phyloP scores from a whole-genome alignment of 2,797 vertebrate genomes.

The Myotis findleyi region DNA sequence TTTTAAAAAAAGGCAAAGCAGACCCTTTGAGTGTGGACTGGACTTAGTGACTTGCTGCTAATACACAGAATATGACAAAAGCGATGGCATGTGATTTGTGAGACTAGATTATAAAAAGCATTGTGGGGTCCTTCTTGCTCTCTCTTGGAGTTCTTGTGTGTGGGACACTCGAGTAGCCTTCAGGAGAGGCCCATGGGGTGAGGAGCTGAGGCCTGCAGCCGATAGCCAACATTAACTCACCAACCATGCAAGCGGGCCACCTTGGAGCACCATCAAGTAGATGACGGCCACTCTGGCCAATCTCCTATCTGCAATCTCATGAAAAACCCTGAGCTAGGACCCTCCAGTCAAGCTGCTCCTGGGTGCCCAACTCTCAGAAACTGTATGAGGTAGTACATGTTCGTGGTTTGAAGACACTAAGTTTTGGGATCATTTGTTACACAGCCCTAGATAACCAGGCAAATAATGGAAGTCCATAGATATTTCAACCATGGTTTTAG shows the following conservation, averaged over 20 bases:
- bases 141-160: neutral
- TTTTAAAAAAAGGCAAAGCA: neutral
- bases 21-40: neutral
- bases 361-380: neutral
- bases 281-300: rapidly evolving
- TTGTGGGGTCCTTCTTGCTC: neutral
- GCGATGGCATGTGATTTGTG: neutral
- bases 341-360: neutral
- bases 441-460: neutral
- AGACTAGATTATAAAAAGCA: neutral
- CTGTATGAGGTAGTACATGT: neutral
- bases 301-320: neutral
- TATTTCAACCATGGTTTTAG: neutral
- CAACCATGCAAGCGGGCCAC: neutral
- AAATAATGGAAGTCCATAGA: neutral
- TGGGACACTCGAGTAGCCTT: neutral
- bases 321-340: neutral
- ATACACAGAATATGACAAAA: neutral
- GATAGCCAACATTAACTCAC: neutral
- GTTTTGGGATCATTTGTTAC: neutral
- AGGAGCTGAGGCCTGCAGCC: neutral
- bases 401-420: neutral
- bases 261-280: neutral
- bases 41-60: neutral
- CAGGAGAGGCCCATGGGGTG: neutral